These are phyloP conservation scores for Hermaeophaga mercurialis DNA, from an alignment of 2,888 invertebrate genomes.

Conservation along the genomic window DNA sequence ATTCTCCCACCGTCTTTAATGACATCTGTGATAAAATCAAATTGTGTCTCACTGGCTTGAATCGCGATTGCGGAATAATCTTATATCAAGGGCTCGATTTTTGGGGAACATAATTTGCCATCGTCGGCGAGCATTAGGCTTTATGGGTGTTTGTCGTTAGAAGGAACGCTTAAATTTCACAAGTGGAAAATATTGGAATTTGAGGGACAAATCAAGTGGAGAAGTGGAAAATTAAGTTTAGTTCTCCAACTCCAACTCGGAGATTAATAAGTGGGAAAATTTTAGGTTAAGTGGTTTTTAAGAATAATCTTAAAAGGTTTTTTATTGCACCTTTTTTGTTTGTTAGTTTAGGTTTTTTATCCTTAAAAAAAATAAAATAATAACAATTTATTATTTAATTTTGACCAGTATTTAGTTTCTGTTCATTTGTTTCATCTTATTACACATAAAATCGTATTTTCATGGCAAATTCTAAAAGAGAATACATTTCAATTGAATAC, in stretches of 20 bases:
- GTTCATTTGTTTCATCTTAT: too few species aligned
- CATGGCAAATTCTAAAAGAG: too few species aligned
- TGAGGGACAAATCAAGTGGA: not conserved
- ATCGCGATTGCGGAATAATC: not conserved
- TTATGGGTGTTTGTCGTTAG: not conserved
- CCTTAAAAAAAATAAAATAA: too few species aligned
- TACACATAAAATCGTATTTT: too few species aligned
- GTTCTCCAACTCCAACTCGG: not conserved
- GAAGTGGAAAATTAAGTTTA: not conserved
- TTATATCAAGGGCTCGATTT: not conserved
- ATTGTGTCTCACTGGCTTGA: slow-evolving; percentile 6
- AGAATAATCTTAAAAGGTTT: too few species aligned
- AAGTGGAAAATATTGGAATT: not conserved
- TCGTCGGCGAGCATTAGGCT: not conserved
- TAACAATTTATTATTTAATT: too few species aligned
- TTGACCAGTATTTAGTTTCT: too few species aligned
- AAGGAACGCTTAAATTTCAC: not conserved
- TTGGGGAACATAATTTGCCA: not conserved
- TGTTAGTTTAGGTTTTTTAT: too few species aligned
- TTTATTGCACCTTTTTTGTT: too few species aligned
- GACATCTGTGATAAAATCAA: slow-evolving; percentile 18
- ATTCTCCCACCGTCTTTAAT: slow-evolving; percentile 9
- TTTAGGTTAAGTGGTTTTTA: too few species aligned
- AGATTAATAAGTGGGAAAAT: too few species aligned
- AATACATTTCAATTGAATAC: too few species aligned